A percentile compares a stretch with the other conserved stretches of the same genome.
Evolutionary conservation across 1,140 invertebrate genomes (phyloP).

Genomic region (Rhopalosiphum padi): DNA sequence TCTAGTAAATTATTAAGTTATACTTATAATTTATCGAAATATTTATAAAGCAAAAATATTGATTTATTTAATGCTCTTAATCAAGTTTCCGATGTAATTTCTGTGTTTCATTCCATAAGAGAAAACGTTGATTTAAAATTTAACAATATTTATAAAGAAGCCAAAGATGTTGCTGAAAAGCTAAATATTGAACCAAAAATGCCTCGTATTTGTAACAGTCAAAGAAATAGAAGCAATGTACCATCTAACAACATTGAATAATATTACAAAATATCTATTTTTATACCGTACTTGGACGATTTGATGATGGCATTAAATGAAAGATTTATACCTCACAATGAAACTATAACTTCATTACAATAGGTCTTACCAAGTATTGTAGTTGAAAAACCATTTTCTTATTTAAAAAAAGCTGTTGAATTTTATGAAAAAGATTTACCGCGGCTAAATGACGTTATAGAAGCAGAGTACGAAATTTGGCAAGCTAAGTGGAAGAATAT

Average conservation of each 20-base stretch:
- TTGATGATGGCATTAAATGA: neutral
- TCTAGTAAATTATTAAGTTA: neutral
- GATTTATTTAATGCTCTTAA: neutral
- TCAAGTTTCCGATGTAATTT: neutral
- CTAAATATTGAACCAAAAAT: neutral
- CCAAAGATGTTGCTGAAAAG: neutral
- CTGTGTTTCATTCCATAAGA: neutral
- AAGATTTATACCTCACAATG: slow-evolving; percentile 8
- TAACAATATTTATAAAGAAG: neutral
- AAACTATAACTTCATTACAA: slow-evolving; percentile 6
- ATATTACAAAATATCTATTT: neutral
- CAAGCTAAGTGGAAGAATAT: neutral
- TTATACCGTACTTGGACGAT: too few relatives aligned
- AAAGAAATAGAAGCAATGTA: neutral
- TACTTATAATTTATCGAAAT: slow-evolving; percentile 1
- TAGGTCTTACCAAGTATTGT: neutral
- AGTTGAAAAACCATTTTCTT: neutral
- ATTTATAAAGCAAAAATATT: slow-evolving; percentile 2
- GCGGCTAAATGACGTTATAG: neutral
- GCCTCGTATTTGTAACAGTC: neutral
- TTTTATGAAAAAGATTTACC: slow-evolving; percentile 1
- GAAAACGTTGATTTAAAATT: neutral
- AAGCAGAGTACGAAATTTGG: slow-evolving; percentile 8
- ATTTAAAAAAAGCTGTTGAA: neutral
- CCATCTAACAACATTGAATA: neutral